Conservation (phyloP, 2,113 vertebrate species). For the Chlorodrepanis virens region DNA sequence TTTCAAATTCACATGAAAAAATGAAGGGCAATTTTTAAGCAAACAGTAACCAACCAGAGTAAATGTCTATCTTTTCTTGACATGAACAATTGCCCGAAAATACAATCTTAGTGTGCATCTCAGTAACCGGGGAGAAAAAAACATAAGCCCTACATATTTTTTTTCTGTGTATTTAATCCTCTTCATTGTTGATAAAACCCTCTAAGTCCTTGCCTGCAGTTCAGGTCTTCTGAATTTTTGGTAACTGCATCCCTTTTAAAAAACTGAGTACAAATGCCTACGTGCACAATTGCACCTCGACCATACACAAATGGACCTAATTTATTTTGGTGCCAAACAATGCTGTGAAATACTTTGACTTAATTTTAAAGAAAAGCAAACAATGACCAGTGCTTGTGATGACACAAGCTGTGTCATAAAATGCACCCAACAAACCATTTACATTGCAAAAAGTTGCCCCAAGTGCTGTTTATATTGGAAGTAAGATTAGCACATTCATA, state of each 20-base stretch:
- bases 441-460: constrained; percentile 53
- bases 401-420: constrained; percentile 49
- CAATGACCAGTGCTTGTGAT: constrained; percentile 17
- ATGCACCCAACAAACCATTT: constrained; percentile 25
- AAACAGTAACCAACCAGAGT: not conserved
- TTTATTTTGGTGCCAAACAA: constrained; percentile 4
- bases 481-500: constrained; percentile 45
- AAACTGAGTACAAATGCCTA: not conserved
- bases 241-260: not conserved
- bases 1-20: not conserved
- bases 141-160: not conserved
- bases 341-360: constrained; percentile 19
- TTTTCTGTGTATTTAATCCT: not conserved
- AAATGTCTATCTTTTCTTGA: not conserved
- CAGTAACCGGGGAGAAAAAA: not conserved
- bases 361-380: constrained; percentile 54
- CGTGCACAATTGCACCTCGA: not conserved
- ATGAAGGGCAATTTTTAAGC: not conserved
- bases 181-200: not conserved
- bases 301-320: not conserved
- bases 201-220: not conserved
- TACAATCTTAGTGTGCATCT: not conserved
- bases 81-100: not conserved
- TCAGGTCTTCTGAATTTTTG: not conserved
- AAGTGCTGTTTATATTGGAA: constrained; percentile 43